Evolutionary conservation across 2,113 vertebrate genomes (phyloP), one percentile per base, ranked within the genome.

Genomic region (Chloebia gouldiae): DNA sequence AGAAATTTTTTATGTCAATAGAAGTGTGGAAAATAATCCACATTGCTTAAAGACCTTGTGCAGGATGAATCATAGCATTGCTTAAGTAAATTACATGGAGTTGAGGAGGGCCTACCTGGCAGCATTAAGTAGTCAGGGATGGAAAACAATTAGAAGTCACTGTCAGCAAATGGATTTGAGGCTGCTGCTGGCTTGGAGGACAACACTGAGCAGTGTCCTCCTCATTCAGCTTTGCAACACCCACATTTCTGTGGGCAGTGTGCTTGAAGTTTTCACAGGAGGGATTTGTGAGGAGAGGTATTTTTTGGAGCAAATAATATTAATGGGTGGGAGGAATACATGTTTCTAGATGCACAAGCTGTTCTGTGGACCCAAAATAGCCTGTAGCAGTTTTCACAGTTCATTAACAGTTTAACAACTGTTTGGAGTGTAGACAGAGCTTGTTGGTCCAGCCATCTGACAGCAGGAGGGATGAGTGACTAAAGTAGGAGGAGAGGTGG

Each of bases 331-430:
- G 40, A 17, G 31, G 35, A 64, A 45, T 69, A 40, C 11, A 61
- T 87, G 75, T 17, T 82, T 92, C 94, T 93, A 86, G 85, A 88
- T 1, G 10, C 30, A 54, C 54, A 54, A 66, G 27, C 71, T 76
- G 50, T 86, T 94, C 92, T 80, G 39, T 59, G 45, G 63, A 65
- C 88, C 76, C n/a, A 73, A 61, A 96, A 88, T 80, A 90, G 79
- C 90, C 88, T 90, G 79, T 77, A 77, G 57, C 71, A 88, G 68
- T 61, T 71, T 92, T 93, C 68, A 77, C 86, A 96, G 82, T 57
- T 90, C 24, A 10, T 92, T 93, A 95, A 39, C 79, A 81, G 63
- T 73, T 93, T 90, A 92, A 68, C 78, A 94, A 45, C 37, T 59
- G 33, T 49, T 79, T 35, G 75, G 76, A 61, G 40, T 13, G 15